Evolutionary conservation across 2,113 vertebrate genomes (phyloP), one percentile per base, ranked within the genome.

Genomic region (Seriola dumerili): DNA sequence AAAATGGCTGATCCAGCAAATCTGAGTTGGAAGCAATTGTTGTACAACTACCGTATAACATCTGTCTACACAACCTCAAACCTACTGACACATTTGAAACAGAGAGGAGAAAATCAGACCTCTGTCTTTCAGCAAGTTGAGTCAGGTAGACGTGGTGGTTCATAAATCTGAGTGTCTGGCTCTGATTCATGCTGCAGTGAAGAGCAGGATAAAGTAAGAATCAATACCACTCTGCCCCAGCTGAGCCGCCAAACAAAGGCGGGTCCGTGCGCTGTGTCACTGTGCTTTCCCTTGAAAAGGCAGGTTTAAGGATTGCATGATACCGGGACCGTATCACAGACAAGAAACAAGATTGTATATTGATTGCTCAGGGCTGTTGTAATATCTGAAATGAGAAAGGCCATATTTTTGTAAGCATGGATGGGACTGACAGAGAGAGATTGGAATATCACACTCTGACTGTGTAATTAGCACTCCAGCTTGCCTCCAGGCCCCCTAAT

Each of bases 401-500:
- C 70, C 5, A n/a, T 58, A 23, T 88, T 81, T 65, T 16, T 74
- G 36, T 32, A 57, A 25, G 67, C 54, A 14, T 9, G 70, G 8
- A 70, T 14, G 69, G 52, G 25, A 36, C n/a, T 0, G 81, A 61
- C 34, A 13, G 48, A 14, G 63, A 72, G 81, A 85, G 25, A 76
- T 14, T 66, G 40, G 32, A 83, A 79, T 65, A 85, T 86, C 88
- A 87, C 78, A 88, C 79, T 65, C 63, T 46, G 69, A 44, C 48
- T 78, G 79, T 80, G 78, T 90, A 91, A 95, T 94, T 94, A 94
- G 85, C 92, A 80, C 78, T 87, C 75, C 84, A 81, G 88, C 87
- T 81, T 76, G 83, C 80, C 81, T 85, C 61, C 64, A 25, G 85
- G 76, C 84, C 83, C 78, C 79, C 82, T 81, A 90, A 90, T 81